phyloP scores from a whole-genome alignment of 2,113 vertebrate species.

The Notothenia coriiceps region DNA sequence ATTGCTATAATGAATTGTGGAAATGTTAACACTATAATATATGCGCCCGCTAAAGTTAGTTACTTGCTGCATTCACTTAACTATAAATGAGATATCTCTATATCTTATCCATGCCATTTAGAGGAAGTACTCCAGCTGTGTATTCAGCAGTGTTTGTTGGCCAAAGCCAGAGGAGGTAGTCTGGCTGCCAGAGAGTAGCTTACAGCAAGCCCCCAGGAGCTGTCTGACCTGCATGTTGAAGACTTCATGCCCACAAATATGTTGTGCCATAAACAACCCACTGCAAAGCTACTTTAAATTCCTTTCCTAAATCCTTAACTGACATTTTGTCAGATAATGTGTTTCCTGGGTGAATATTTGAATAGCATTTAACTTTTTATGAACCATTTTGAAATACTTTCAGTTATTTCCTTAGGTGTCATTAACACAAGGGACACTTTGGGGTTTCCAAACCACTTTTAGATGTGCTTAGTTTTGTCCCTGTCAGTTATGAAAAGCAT shows the following conservation, averaged over 20 bases:
- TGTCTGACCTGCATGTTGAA: constrained; percentile 14
- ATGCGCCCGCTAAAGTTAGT: background rate
- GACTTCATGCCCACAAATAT: background rate
- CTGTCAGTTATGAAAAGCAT: too few relatives aligned
- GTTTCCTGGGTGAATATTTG: background rate
- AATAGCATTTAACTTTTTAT: background rate
- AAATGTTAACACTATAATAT: background rate
- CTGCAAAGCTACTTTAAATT: background rate
- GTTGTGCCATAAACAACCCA: background rate
- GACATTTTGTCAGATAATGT: background rate
- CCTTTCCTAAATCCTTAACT: background rate
- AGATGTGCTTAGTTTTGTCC: too few relatives aligned
- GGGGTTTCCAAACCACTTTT: too few relatives aligned
- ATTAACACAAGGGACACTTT: too few relatives aligned
- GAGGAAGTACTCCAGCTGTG: background rate
- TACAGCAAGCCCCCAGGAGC: constrained; percentile 14
- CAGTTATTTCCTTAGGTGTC: background rate
- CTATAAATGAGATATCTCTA: too few relatives aligned
- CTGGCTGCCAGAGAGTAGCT: constrained; percentile 18
- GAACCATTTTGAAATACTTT: background rate
- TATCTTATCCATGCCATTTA: background rate
- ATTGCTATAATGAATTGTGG: background rate
- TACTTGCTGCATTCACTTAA: background rate
- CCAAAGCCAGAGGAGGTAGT: constrained; percentile 7
- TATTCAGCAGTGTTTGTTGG: constrained; percentile 27